Evolutionary conservation across 1,140 invertebrate genomes (phyloP).

Genomic region (Epicauta chinensis): DNA sequence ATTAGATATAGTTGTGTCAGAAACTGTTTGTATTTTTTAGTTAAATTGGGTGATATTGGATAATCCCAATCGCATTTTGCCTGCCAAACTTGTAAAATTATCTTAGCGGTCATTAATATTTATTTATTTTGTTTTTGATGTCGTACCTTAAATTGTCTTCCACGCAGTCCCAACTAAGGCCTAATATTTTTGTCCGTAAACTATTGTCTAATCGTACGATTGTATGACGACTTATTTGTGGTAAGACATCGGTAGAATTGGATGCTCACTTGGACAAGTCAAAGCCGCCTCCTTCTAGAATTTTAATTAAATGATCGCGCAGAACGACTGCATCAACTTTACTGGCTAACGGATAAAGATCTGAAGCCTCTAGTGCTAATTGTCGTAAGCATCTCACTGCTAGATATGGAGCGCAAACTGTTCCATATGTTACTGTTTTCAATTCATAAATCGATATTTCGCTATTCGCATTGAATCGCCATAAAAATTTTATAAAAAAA

Average conservation of each 20-base stretch:
- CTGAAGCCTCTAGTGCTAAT: constrained; percentile 32
- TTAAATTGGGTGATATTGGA: no score
- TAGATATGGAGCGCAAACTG: constrained; percentile 27
- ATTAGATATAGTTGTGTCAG: not conserved
- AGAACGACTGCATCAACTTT: constrained; percentile 24
- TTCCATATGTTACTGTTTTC: constrained; percentile 33
- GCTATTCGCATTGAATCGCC: no score
- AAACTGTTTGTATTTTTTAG: no score
- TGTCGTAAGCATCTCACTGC: constrained; percentile 24
- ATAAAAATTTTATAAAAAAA: no score
- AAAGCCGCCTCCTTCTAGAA: constrained; percentile 15
- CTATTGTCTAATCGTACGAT: not conserved
- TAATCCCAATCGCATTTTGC: no score
- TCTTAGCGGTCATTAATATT: constrained; percentile 24
- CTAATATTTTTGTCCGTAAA: constrained; percentile 3
- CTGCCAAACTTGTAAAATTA: no score
- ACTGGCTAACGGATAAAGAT: constrained; percentile 27
- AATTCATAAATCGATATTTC: constrained; percentile 27
- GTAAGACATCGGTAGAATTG: constrained; percentile 1
- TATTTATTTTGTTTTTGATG: not conserved
- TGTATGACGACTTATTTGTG: not conserved
- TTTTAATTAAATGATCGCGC: constrained; percentile 19
- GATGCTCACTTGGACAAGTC: constrained; percentile 18
- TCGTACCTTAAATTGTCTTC: constrained; percentile 6
- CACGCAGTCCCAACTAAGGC: constrained; percentile 1